phyloP scores from a whole-genome alignment of 2,113 vertebrate genomes.

The Cichladusa arquata region DNA sequence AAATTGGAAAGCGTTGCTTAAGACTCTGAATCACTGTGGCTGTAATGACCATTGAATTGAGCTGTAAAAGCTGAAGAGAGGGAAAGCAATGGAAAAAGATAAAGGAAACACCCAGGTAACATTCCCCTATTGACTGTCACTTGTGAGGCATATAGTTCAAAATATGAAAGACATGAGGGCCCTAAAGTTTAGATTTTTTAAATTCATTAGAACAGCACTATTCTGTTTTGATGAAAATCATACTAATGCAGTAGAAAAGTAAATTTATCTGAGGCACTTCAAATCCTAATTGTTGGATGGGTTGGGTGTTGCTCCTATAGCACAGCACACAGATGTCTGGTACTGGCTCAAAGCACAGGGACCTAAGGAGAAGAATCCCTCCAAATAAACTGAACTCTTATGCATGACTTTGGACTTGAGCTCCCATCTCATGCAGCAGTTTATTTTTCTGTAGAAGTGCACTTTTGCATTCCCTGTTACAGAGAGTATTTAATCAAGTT shows the following conservation, averaged over 20 bases:
- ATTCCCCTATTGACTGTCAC: too few species aligned
- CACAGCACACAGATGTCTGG: neutral
- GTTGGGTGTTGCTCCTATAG: neutral
- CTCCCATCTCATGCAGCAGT: neutral
- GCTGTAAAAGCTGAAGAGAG: neutral
- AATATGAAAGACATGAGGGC: neutral
- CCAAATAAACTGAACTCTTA: neutral
- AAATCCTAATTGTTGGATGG: neutral
- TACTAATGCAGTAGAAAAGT: neutral
- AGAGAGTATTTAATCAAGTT: neutral
- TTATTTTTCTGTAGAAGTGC: neutral
- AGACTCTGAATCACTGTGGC: neutral
- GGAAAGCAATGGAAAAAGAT: neutral
- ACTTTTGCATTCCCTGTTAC: neutral
- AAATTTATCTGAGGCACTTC: neutral
- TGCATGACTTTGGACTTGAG: neutral
- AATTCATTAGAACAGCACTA: neutral
- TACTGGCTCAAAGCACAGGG: neutral
- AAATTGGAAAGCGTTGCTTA: neutral
- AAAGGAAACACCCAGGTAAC: neutral
- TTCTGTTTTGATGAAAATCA: neutral
- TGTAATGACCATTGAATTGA: fast-evolving
- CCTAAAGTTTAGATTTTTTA: neutral
- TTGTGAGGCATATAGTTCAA: neutral
- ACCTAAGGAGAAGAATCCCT: neutral